These are phyloP conservation scores for Mirounga angustirostris DNA, from an alignment of 2,113 vertebrate species.

Conservation along the genomic window DNA sequence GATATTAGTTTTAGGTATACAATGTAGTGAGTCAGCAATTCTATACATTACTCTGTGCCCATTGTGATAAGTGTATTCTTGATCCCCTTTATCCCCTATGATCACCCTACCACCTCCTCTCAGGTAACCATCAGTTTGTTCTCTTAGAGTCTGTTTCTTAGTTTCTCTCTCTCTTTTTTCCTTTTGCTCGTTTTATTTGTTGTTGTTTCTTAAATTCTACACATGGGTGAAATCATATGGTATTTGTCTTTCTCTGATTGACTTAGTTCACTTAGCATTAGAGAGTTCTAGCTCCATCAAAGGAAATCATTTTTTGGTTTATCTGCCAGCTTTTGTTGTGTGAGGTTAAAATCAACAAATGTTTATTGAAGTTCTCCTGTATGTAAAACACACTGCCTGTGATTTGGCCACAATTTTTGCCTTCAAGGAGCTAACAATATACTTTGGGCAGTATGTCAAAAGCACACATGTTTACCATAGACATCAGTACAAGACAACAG, in stretches of 20 bases:
- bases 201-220: not conserved
- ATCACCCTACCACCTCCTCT: not conserved
- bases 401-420: not conserved
- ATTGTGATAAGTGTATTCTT: not conserved
- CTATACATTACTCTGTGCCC: not conserved
- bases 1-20: not conserved
- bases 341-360: constrained; percentile 35
- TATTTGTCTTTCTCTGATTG: not conserved
- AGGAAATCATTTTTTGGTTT: not conserved
- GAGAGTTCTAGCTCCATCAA: not conserved
- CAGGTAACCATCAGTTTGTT: not conserved
- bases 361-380: not conserved
- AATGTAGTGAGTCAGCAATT: not conserved
- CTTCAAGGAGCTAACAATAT: not conserved
- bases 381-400: not conserved
- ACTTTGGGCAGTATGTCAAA: not conserved
- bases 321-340: not conserved
- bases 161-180: not conserved
- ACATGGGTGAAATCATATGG: not conserved
- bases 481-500: not conserved
- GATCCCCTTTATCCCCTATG: not conserved
- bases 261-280: not conserved
- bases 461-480: not conserved
- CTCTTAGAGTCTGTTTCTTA: not conserved
- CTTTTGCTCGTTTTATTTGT: not conserved